phyloP scores from a whole-genome alignment of 2,888 invertebrate species.

The Neuroscelio doddi region DNA sequence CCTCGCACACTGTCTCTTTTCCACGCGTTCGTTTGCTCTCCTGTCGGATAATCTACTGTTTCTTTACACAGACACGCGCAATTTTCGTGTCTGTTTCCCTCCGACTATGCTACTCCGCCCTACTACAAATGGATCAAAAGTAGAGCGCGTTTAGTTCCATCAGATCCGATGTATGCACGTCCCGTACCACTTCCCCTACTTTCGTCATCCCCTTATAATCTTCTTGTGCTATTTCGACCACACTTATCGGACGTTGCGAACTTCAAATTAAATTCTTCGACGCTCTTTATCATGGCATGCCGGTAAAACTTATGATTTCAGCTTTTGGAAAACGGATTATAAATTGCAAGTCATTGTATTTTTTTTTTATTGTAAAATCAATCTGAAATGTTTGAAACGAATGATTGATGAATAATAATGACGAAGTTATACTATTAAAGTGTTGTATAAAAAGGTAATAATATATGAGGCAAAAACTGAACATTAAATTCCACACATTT shows the following conservation, averaged over 20 bases:
- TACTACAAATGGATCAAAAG: slow-evolving; percentile 52
- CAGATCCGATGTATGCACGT: slow-evolving; percentile 43
- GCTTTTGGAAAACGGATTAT: no score
- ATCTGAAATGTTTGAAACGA: no score
- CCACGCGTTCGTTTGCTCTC: slow-evolving; percentile 24
- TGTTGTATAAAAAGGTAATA: no score
- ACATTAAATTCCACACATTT: no score
- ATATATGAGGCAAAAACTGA: no score
- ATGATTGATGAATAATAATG: no score
- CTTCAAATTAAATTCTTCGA: slow-evolving; percentile 28
- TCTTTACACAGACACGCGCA: slow-evolving; percentile 26
- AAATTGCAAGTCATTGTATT: no score
- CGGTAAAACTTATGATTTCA: background rate
- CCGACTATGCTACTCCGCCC: slow-evolving; percentile 11
- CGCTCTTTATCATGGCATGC: background rate
- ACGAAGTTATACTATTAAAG: no score
- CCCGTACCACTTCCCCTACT: slow-evolving; percentile 17
- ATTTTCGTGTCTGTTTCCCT: slow-evolving; percentile 24
- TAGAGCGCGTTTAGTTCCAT: slow-evolving; percentile 48
- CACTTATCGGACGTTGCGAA: slow-evolving; percentile 14
- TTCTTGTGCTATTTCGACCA: slow-evolving; percentile 15
- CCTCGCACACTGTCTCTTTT: slow-evolving; percentile 25
- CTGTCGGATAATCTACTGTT: slow-evolving; percentile 37
- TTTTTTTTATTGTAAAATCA: no score
- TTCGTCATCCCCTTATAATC: slow-evolving; percentile 15